phyloP scores from a whole-genome alignment of 2,888 invertebrate species.

The Pterostichus niger region DNA sequence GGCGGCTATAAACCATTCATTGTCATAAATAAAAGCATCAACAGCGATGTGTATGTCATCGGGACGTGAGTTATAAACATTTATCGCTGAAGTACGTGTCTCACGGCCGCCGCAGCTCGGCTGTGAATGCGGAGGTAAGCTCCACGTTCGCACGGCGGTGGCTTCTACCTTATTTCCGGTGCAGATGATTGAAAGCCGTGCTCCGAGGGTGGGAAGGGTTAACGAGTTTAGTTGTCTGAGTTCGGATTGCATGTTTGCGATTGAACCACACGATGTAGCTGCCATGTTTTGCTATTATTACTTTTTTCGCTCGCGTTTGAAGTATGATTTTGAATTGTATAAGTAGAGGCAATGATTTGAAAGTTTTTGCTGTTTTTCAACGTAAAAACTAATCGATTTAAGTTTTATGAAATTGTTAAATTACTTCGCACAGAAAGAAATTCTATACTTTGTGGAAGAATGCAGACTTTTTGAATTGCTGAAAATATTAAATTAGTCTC shows the following conservation, averaged over 20 bases:
- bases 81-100: slow-evolving; percentile 33
- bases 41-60: not conserved
- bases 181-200: slow-evolving; percentile 62
- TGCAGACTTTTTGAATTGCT: too few species aligned
- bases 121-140: slow-evolving; percentile 34
- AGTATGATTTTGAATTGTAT: slow-evolving; percentile 18
- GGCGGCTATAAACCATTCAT: too few species aligned
- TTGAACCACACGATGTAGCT: slow-evolving; percentile 15
- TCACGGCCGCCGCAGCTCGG: not conserved
- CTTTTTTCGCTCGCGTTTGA: slow-evolving; percentile 27
- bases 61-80: slow-evolving; percentile 51
- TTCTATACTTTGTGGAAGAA: not conserved
- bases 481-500: too few species aligned
- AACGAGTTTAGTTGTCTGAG: slow-evolving; percentile 61
- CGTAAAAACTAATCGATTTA: too few species aligned
- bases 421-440: not conserved
- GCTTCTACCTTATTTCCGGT: slow-evolving; percentile 65
- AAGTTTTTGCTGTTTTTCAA: slow-evolving; percentile 26
- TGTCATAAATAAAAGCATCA: too few species aligned
- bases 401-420: not conserved
- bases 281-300: slow-evolving; percentile 35
- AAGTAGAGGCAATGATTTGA: slow-evolving; percentile 16
- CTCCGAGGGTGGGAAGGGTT: slow-evolving; percentile 31
- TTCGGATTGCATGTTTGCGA: slow-evolving; percentile 57
- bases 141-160: slow-evolving; percentile 38